Conservation (phyloP, 2,888 invertebrate genomes). For the Agrotis clavis region DNA sequence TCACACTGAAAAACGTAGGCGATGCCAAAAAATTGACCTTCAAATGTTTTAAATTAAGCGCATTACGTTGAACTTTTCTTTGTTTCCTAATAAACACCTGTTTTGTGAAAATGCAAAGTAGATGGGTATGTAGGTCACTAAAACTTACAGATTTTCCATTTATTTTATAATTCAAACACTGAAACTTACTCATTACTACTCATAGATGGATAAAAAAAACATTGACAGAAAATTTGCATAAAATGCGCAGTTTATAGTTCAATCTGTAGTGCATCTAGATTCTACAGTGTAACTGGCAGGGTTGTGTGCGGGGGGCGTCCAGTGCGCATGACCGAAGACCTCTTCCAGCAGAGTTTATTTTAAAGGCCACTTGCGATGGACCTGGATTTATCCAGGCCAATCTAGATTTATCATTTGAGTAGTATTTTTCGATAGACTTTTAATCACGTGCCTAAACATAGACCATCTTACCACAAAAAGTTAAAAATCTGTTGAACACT, state of each 20-base stretch:
- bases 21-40: too few relatives aligned
- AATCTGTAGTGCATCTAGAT: neutral
- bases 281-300: neutral
- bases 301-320: neutral
- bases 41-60: too few relatives aligned
- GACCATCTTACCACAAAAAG: too few relatives aligned
- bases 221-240: neutral
- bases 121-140: too few relatives aligned
- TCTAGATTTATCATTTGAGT: too few relatives aligned
- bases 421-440: neutral
- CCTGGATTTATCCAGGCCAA: neutral
- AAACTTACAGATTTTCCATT: too few relatives aligned
- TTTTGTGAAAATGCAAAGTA: too few relatives aligned
- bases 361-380: neutral
- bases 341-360: neutral
- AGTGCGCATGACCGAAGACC: slow-evolving; percentile 2
- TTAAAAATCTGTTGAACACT: too few relatives aligned
- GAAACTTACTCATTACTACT: neutral
- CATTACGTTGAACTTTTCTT: neutral
- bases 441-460: neutral
- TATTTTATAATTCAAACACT: neutral
- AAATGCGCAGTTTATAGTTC: neutral
- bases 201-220: neutral
- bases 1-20: neutral
- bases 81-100: neutral